Conservation (phyloP, 2,888 invertebrate species). For the Sthenelais limicola region DNA sequence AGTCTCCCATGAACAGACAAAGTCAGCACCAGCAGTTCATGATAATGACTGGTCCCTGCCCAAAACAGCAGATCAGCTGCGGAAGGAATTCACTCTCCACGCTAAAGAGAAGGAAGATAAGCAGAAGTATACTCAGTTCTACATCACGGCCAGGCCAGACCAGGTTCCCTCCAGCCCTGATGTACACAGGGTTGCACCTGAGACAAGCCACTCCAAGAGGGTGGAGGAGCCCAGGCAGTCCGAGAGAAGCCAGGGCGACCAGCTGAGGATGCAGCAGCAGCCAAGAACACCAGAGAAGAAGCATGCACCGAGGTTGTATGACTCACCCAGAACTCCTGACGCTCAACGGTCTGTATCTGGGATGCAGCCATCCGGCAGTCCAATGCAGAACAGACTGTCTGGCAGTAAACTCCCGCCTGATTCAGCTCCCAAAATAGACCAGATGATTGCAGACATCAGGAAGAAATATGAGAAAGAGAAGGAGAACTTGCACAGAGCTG, state of each 20-base stretch:
- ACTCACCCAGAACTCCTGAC: too few relatives aligned
- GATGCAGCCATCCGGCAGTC: conserved; percentile 1
- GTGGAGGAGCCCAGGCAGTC: neutral
- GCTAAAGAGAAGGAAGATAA: neutral
- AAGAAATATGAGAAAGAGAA: conserved; percentile 18
- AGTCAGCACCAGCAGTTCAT: too few relatives aligned
- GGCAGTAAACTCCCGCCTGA: too few relatives aligned
- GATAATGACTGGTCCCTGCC: conserved; percentile 28
- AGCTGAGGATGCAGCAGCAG: too few relatives aligned
- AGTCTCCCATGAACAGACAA: too few relatives aligned
- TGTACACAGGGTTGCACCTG: neutral
- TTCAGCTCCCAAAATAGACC: conserved; percentile 19
- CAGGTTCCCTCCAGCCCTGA: neutral
- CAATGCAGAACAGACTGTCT: neutral
- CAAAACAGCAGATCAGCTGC: conserved; percentile 9
- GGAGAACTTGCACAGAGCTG: too few relatives aligned
- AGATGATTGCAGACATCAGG: conserved; percentile 19
- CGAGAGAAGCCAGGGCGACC: too few relatives aligned
- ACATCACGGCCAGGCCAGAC: conserved; percentile 22
- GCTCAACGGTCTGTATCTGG: neutral
- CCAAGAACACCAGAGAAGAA: too few relatives aligned
- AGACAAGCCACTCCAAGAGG: neutral
- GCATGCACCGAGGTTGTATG: too few relatives aligned
- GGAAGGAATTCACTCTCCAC: conserved; percentile 14
- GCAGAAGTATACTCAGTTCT: conserved; percentile 22